A percentile compares a stretch with the other conserved stretches of the same genome.
Evolutionary conservation across 2,113 vertebrate species (phyloP).

Genomic region (Istiophorus platypterus): DNA sequence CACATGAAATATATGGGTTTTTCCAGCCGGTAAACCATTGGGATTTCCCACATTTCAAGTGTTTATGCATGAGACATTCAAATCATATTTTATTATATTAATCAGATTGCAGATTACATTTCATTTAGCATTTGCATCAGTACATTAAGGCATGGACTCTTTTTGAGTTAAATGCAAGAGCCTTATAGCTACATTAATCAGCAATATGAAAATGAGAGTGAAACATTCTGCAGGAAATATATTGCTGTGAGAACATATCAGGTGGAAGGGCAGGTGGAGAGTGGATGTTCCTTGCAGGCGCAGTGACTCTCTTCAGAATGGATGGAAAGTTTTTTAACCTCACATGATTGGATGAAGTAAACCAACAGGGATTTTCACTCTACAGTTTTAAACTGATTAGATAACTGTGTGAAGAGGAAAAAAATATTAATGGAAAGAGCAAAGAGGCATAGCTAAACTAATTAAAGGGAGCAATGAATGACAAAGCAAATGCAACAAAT

Average conservation of each 20-base stretch:
- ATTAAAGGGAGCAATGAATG: constrained; percentile 21
- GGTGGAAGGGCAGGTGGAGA: constrained; percentile 2
- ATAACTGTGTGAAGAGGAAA: background rate
- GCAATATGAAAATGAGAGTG: constrained; percentile 17
- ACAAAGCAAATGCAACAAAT: background rate
- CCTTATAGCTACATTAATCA: background rate
- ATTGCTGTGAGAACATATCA: background rate
- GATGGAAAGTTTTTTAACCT: constrained; percentile 3
- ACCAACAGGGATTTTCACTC: background rate
- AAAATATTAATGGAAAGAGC: background rate
- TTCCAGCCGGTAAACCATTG: constrained; percentile 25
- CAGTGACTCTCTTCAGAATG: background rate
- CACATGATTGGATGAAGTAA: constrained; percentile 16
- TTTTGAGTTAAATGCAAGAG: background rate
- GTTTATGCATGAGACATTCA: background rate
- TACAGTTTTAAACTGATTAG: constrained; percentile 12
- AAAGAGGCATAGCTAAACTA: constrained; percentile 13
- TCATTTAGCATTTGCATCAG: constrained; percentile 5
- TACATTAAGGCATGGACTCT: background rate
- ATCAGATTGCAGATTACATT: constrained; percentile 9
- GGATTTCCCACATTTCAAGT: constrained; percentile 51
- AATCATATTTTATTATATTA: background rate
- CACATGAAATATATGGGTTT: constrained; percentile 24
- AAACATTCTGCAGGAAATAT: constrained; percentile 19
- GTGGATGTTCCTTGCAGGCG: background rate